Base-by-base conservation (phyloP, 2,113 vertebrate species). In the Epinephelus fuscoguttatus region DNA sequence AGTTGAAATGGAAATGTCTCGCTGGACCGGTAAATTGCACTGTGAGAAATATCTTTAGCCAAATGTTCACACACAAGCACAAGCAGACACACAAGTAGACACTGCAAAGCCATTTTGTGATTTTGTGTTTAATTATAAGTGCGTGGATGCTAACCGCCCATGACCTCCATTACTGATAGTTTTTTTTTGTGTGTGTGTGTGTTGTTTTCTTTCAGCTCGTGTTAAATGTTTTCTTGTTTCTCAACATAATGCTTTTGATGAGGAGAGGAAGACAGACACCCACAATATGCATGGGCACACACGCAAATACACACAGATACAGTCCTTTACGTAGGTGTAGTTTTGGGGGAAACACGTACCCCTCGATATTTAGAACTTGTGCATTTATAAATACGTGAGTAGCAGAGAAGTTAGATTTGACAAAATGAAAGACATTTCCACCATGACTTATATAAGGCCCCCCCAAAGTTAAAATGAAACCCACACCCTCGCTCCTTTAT, bases 1-100 rank as follows among this genome's bases (percentile, higher is more conserved):
- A 84, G 84, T 86, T 84, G 75, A 90, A 91, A 89, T 90, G 85
- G 73, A 92, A 92, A 88, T 90, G 84, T 88, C 87, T 91, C 77
- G 75, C 78, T 85, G 86, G 90, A 91, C 87, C 84, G 37, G 90
- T 86, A 90, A 91, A 91, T 89, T 91, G 89, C 82, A 53, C 69
- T 90, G 81, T 75, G 86, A 89, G 90, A 90, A 92, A 89, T 90
- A 91, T 84, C 81, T 93, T 86, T 64, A 73, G 82, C 85, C 90
- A 88, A 88, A 81, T 86, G 84, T 88, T 84, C 74, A 52, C 69
- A 76, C 77, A 70, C 70, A 80, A 70, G 62, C 84, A 76, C 52
- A 86, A 57, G 72, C 75, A 49, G 72, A 73, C 49, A 64, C 69
- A 83, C 75, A 64, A 70, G 56, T 73, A 75, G 73, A 86, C 84